phyloP scores from a whole-genome alignment of 2,797 vertebrate genomes.

The Nyctalus aviator region DNA sequence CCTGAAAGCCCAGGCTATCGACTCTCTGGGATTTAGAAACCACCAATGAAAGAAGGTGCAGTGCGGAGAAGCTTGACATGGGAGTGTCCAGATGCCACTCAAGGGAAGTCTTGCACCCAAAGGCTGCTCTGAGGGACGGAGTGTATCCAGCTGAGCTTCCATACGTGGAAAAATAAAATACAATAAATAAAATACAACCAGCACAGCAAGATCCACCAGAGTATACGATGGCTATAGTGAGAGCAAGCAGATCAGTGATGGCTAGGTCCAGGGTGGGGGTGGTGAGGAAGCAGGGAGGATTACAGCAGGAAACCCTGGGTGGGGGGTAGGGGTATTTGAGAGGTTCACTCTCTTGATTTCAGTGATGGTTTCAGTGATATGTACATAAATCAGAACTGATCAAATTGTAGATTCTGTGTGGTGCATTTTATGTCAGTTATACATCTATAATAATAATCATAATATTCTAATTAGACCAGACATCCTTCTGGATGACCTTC shows the following conservation, averaged over 20 bases:
- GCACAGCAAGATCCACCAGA: background rate
- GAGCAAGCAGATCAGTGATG: background rate
- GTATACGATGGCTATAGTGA: too few species aligned
- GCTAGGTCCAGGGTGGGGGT: too few species aligned
- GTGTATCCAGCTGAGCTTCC: background rate
- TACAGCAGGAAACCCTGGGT: background rate
- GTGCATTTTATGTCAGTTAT: background rate
- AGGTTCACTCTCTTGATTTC: background rate
- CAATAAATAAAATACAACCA: background rate
- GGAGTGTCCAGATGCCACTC: background rate
- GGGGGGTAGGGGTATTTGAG: background rate
- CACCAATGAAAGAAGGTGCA: background rate
- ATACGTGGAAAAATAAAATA: background rate
- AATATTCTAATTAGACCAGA: too few species aligned
- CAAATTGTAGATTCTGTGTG: background rate
- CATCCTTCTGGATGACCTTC: too few species aligned
- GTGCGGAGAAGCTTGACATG: accelerated
- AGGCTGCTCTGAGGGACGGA: background rate
- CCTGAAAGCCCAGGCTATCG: background rate
- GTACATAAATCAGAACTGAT: background rate
- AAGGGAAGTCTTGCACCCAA: background rate
- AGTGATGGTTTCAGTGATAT: background rate
- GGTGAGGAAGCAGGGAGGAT: background rate
- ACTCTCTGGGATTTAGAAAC: background rate
- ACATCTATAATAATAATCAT: too few species aligned